These are phyloP conservation scores for Spodoptera frugiperda DNA, from an alignment of 1,140 invertebrate genomes.

Conservation along the genomic window DNA sequence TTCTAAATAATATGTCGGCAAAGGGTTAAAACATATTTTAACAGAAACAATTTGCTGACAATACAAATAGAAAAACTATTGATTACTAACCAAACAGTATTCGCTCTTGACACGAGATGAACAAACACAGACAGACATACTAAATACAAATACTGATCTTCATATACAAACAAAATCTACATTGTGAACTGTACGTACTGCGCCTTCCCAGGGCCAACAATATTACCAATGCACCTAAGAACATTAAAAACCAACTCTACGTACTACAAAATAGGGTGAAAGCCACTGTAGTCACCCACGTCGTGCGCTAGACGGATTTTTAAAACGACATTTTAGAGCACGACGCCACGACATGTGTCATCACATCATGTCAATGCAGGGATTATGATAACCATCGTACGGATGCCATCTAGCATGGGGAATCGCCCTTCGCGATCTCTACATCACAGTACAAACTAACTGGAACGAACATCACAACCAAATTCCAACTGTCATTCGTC, in stretches of 20 bases:
- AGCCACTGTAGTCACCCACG: conserved; percentile 25
- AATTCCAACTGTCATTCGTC: conserved; percentile 54
- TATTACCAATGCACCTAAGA: conserved; percentile 51
- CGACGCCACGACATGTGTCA: conserved; percentile 85
- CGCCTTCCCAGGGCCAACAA: conserved; percentile 73
- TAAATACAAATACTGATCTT: conserved; percentile 73
- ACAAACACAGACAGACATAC: conserved; percentile 63
- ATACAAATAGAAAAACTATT: conserved; percentile 36
- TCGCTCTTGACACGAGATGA: conserved; percentile 63
- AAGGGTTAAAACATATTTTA: no score
- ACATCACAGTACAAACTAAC: conserved; percentile 58
- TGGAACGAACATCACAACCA: conserved; percentile 39
- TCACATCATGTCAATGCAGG: conserved; percentile 86
- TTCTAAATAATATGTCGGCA: no score
- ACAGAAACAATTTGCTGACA: conserved; percentile 15
- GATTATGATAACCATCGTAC: conserved; percentile 86
- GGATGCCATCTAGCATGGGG: conserved; percentile 82
- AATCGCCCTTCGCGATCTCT: conserved; percentile 84
- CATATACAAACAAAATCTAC: conserved; percentile 73
- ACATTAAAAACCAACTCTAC: conserved; percentile 56
- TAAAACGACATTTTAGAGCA: conserved; percentile 81
- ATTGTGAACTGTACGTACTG: conserved; percentile 78
- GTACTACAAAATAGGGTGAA: conserved; percentile 55
- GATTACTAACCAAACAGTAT: conserved; percentile 55
- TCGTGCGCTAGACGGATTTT: conserved; percentile 56